Conservation (phyloP, 1,140 invertebrate genomes). For the Pteromalus puparum region DNA sequence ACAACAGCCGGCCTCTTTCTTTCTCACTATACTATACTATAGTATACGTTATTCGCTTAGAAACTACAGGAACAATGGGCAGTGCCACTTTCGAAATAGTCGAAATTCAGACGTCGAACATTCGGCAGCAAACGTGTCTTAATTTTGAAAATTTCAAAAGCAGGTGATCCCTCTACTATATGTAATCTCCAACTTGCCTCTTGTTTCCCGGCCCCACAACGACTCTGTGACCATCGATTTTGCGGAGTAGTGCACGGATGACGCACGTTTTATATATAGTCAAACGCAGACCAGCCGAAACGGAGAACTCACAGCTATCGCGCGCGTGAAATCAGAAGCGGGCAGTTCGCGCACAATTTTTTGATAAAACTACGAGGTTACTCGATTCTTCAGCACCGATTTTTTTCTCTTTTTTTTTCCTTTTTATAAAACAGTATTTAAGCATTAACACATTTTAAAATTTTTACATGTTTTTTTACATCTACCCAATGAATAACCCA, state of each 20-base stretch:
- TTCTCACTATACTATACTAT: background rate
- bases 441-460: conserved; percentile 8
- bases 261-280: background rate
- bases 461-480: background rate
- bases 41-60: background rate
- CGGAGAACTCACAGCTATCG: background rate
- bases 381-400: background rate
- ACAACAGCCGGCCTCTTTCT: background rate
- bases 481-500: background rate
- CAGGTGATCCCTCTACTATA: background rate
- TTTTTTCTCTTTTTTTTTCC: no score
- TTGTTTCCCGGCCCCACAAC: conserved; percentile 32
- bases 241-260: background rate
- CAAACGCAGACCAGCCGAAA: background rate
- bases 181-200: conserved; percentile 39
- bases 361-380: background rate
- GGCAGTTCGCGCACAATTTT: conserved; percentile 20
- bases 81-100: conserved; percentile 1
- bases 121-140: background rate
- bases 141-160: conserved; percentile 30
- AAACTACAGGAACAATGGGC: background rate
- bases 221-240: conserved; percentile 21
- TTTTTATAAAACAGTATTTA: background rate
- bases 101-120: conserved; percentile 14
- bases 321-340: background rate